These are phyloP conservation scores for Pterobdella sp. DNA, from an alignment of 2,888 invertebrate species.

Conservation along the genomic window DNA sequence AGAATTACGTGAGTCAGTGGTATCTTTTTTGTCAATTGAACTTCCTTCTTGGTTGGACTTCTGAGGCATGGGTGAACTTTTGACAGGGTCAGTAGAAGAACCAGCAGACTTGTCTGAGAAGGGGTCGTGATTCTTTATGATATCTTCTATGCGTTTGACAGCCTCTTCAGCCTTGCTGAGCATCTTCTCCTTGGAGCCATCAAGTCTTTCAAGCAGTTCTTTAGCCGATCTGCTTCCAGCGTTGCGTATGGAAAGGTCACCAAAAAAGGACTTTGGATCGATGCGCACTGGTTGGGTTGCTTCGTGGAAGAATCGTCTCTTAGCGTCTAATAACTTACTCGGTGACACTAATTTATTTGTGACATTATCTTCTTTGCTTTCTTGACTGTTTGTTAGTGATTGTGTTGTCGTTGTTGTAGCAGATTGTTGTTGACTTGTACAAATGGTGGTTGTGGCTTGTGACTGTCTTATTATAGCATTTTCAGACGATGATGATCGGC, in stretches of 20 bases:
- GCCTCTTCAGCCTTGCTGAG: conserved; percentile 2
- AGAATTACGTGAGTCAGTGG: neutral
- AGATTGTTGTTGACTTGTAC: too few species aligned
- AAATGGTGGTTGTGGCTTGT: neutral
- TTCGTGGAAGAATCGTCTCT: conserved; percentile 38
- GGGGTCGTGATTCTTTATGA: neutral
- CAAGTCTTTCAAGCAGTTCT: neutral
- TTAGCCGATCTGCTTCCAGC: neutral
- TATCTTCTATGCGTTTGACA: neutral
- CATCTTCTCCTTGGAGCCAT: neutral
- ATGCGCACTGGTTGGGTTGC: conserved; percentile 38
- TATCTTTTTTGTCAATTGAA: neutral
- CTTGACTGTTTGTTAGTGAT: neutral
- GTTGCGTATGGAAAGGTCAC: neutral
- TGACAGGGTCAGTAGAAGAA: neutral
- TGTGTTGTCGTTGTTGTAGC: neutral
- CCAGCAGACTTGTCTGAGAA: neutral
- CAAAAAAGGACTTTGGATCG: conserved; percentile 34
- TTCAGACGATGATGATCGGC: too few species aligned
- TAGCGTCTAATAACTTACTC: conserved; percentile 34
- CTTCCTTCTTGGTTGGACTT: neutral
- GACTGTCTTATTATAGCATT: too few species aligned
- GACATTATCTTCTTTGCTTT: neutral
- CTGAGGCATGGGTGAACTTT: neutral
- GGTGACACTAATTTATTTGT: conserved; percentile 28